Evolutionary conservation across 1,140 invertebrate species (phyloP), one percentile per base, ranked within the genome.

Genomic region (Phymorhynchus buccinoides): DNA sequence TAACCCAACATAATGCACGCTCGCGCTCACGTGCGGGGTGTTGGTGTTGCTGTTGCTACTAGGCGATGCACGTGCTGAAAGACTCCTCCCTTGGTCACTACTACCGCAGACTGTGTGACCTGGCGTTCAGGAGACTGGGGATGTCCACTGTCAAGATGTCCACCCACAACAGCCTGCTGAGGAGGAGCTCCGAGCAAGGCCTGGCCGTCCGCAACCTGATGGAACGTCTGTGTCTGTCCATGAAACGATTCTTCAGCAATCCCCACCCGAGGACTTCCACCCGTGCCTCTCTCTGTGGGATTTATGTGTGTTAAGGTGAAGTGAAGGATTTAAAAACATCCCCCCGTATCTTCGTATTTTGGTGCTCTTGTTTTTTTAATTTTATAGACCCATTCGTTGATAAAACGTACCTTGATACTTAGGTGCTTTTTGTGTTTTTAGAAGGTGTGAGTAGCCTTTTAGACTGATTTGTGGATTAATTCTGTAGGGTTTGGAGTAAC

Each of bases 211-310:
- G 77, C 4, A 79, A 79, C 77, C 22, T 79, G 44, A 27, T 79
- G 44, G 77, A 79, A 32, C 30, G 77, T 1, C 77, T 79, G 22
- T 22, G 42, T 32, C 77, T 52, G 7, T 44, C 39, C 42, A 79
- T 79, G 77, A 79, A 79, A 56, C 44, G 77, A 18, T 79, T 52
- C 44, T 79, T 79, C 32, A 79, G 77, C 12, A 79, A 79, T 52
- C 77, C 77, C 4, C n/a, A n/a, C n/a, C n/a, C n/a, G n/a, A 2
- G 27, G 77, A 79, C 77, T 79, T 52, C 77, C 44, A 52, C 7
- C 66, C 66, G 27, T 48, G 52, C 27, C 52, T 32, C 68, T 18
- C 68, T 37, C 0, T 32, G 68, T 71, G 68, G 68, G 68, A 71
- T 71, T 37, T 71, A 37, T 18, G 68, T 71, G 68, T 71, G 68